Conservation (phyloP, 2,888 invertebrate genomes). For the Actias luna region DNA sequence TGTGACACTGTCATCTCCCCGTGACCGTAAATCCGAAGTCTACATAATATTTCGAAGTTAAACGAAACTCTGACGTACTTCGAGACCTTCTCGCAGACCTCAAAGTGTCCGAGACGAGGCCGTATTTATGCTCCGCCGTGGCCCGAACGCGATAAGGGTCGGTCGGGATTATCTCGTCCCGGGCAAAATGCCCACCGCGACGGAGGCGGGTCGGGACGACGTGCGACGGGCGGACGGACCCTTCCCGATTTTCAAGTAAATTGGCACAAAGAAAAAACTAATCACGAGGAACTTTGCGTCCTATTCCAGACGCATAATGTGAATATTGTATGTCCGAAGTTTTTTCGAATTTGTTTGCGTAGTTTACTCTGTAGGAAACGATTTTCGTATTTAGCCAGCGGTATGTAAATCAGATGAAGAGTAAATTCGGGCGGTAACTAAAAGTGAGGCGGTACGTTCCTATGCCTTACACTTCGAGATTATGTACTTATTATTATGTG, state of each 20-base stretch:
- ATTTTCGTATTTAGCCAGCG: too few species aligned
- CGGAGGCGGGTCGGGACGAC: conserved; percentile 16
- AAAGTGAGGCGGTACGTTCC: too few species aligned
- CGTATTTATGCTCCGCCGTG: conserved; percentile 16
- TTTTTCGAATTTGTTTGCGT: too few species aligned
- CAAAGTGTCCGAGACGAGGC: conserved; percentile 15
- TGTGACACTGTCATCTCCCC: neutral
- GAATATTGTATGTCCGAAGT: too few species aligned
- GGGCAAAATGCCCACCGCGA: conserved; percentile 26
- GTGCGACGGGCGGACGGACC: neutral
- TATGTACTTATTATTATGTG: too few species aligned
- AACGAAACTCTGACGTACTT: neutral
- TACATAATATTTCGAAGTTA: neutral
- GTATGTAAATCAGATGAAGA: too few species aligned
- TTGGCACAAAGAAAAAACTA: conserved; percentile 1
- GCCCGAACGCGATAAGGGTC: conserved; percentile 25
- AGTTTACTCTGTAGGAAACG: too few species aligned
- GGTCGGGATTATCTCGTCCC: conserved; percentile 29
- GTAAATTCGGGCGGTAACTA: too few species aligned
- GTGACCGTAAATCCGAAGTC: neutral
- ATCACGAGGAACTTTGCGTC: neutral
- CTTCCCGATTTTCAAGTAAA: neutral
- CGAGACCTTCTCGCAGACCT: neutral
- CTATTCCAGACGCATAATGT: neutral
- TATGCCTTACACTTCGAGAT: too few species aligned